A percentile compares a stretch with the other conserved stretches of the same genome.
phyloP scores from a whole-genome alignment of 2,797 vertebrate genomes.

The Anomalospiza imberbis region DNA sequence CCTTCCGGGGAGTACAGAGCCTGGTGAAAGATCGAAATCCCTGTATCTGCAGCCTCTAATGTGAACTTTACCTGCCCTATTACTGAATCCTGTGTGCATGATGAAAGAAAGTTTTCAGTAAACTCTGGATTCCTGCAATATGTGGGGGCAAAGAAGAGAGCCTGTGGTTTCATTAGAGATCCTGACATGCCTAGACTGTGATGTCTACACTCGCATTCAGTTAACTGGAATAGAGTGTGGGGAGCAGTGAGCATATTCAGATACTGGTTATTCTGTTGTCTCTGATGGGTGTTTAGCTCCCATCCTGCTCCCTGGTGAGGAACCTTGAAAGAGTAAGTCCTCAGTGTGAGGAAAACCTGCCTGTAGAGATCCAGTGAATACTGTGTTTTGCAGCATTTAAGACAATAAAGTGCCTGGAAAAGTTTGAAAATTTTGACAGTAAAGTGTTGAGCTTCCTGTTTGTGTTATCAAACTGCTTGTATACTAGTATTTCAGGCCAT shows the following conservation, averaged over 20 bases:
- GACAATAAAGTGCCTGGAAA: neutral
- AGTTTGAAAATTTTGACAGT: neutral
- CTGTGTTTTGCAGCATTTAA: neutral
- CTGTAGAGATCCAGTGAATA: neutral
- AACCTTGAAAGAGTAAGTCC: neutral
- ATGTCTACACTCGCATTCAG: neutral
- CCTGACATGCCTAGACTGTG: neutral
- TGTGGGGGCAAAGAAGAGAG: neutral
- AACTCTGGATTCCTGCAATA: neutral
- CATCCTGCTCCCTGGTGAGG: neutral
- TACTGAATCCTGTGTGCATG: neutral
- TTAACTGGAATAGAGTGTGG: neutral
- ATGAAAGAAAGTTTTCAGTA: neutral
- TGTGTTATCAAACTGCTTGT: neutral
- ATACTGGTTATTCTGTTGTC: neutral
- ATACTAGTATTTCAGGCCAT: neutral
- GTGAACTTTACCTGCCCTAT: neutral
- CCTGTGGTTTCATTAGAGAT: neutral
- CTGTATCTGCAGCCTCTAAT: neutral
- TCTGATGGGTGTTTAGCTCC: neutral
- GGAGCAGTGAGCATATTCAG: neutral
- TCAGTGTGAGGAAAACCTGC: neutral
- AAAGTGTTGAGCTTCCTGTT: neutral
- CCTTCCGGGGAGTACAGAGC: neutral
- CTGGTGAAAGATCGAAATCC: neutral